These are phyloP conservation scores for Listronotus bonariensis DNA, from an alignment of 1,140 invertebrate species.

Conservation along the genomic window DNA sequence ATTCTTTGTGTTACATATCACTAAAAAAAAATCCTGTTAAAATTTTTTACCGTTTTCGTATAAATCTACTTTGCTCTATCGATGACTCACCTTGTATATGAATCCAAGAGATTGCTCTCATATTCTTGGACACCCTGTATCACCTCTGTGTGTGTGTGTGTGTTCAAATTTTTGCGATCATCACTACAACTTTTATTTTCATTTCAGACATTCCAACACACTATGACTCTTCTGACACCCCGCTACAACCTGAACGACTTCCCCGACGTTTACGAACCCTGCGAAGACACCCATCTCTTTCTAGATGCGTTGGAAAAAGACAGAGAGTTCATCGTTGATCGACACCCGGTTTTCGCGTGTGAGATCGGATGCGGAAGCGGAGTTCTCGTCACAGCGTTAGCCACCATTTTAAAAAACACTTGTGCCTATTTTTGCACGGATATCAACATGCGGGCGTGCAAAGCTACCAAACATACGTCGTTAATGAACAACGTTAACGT, in stretches of 20 bases:
- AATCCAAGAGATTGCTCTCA: too few relatives aligned
- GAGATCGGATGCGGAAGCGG: slow-evolving; percentile 96
- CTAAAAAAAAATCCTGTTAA: too few relatives aligned
- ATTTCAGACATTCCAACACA: slow-evolving; percentile 1
- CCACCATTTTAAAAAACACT: slow-evolving; percentile 65
- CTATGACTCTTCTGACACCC: slow-evolving; percentile 48
- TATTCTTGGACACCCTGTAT: too few relatives aligned
- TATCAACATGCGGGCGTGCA: slow-evolving; percentile 79
- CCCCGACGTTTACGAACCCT: slow-evolving; percentile 86
- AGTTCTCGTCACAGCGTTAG: slow-evolving; percentile 85
- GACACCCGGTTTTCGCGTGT: slow-evolving; percentile 73
- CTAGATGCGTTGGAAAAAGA: slow-evolving; percentile 92
- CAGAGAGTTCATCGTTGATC: slow-evolving; percentile 61
- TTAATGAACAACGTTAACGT: slow-evolving; percentile 66
- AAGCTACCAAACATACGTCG: slow-evolving; percentile 70
- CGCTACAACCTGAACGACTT: slow-evolving; percentile 47
- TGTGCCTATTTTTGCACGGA: slow-evolving; percentile 75
- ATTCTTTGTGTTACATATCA: too few relatives aligned
- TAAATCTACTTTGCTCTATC: too few relatives aligned
- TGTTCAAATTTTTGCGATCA: too few relatives aligned
- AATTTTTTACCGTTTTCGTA: too few relatives aligned
- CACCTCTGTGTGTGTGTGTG: too few relatives aligned
- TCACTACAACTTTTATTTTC: too few relatives aligned
- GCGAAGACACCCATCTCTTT: slow-evolving; percentile 94
- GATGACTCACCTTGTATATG: too few relatives aligned